Conservation (phyloP, 2,113 vertebrate species). For the Gorsachius goisagi region DNA sequence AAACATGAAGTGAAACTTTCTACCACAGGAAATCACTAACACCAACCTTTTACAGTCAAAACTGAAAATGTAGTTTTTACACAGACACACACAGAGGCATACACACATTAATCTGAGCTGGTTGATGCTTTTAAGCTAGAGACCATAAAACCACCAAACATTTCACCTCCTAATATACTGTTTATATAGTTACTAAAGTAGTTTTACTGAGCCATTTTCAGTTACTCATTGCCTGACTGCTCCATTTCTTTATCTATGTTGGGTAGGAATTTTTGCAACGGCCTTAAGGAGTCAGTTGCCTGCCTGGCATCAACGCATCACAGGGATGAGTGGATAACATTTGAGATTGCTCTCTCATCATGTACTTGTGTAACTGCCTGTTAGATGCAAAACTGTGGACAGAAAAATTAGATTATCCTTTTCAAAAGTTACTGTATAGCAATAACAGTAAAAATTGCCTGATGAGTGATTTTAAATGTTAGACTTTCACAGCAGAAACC, state of each 20-base stretch:
- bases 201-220: not conserved
- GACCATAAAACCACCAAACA: not conserved
- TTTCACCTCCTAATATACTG: not conserved
- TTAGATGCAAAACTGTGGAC: not conserved
- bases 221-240: not conserved
- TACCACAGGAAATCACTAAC: not conserved
- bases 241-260: not conserved
- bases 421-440: not conserved
- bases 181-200: not conserved
- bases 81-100: not conserved
- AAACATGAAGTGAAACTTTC: not conserved
- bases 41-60: not conserved
- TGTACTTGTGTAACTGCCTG: not conserved
- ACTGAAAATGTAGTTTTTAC: not conserved
- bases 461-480: not conserved
- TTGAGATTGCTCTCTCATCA: not conserved
- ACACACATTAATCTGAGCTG: not conserved
- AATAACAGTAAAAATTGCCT: not conserved
- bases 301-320: not conserved
- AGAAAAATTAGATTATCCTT: not conserved
- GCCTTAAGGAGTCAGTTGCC: not conserved
- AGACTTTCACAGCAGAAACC: not conserved
- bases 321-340: not conserved
- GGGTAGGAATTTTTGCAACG: not conserved
- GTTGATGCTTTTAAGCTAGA: not conserved